A percentile compares a stretch with the other conserved stretches of the same genome.
phyloP scores from a whole-genome alignment of 2,888 invertebrate genomes.

The Venustoraphidia nigricollis region DNA sequence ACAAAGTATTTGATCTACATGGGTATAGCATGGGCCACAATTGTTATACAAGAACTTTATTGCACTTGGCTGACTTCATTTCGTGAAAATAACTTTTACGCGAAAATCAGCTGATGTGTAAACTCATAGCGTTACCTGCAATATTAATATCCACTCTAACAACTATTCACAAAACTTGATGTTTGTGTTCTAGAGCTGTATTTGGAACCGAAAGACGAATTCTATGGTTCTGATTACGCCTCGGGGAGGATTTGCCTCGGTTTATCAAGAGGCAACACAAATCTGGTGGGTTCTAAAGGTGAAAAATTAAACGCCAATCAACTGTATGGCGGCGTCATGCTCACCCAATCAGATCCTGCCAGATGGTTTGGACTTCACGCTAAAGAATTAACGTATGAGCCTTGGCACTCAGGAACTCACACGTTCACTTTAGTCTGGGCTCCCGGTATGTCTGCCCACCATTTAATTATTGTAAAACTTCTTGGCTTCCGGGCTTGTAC shows the following conservation, averaged over 20 bases:
- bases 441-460: conserved; percentile 25
- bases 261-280: conserved; percentile 41
- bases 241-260: conserved; percentile 53
- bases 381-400: conserved; percentile 22
- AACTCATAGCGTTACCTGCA: too few species aligned
- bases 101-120: too few species aligned
- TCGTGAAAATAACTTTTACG: too few species aligned
- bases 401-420: conserved; percentile 47
- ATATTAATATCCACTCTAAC: too few species aligned
- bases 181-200: conserved; percentile 1
- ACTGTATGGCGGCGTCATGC: conserved; percentile 19
- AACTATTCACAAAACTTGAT: not conserved
- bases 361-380: conserved; percentile 27
- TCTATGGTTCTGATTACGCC: conserved; percentile 23
- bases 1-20: too few species aligned
- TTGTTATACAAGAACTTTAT: too few species aligned
- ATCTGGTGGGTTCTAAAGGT: conserved; percentile 15
- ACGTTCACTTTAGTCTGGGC: conserved; percentile 55
- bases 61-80: too few species aligned
- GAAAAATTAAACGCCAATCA: conserved; percentile 19
- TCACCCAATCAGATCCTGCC: conserved; percentile 26
- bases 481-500: too few species aligned
- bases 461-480: too few species aligned
- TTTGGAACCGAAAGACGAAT: not conserved
- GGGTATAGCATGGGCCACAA: not conserved